These are phyloP conservation scores for Clytia hemisphaerica DNA, from an alignment of 30 jellyfish, hydroid and myxozoan species.

Conservation along the genomic window DNA sequence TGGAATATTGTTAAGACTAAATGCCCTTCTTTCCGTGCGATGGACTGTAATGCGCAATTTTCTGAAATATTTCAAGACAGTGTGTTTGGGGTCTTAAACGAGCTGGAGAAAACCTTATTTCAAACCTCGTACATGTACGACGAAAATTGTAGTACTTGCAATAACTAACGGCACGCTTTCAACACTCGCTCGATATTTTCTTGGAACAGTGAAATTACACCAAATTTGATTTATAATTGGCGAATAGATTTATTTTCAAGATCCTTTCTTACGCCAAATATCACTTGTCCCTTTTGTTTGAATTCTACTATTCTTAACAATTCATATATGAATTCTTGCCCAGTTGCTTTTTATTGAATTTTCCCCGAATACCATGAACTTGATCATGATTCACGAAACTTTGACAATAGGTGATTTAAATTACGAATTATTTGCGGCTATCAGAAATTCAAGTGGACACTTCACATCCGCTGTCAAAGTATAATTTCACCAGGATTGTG, in stretches of 20 bases:
- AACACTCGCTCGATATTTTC: neutral
- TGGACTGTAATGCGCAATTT: conserved; percentile 6
- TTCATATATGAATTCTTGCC: neutral
- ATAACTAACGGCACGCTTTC: neutral
- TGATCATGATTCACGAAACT: neutral
- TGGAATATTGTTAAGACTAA: neutral
- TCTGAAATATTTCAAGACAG: conserved; percentile 4
- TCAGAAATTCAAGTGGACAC: neutral
- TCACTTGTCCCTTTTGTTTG: neutral
- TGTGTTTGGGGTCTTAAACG: neutral
- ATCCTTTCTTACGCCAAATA: neutral
- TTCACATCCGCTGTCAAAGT: neutral
- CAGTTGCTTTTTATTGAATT: conserved; percentile 1
- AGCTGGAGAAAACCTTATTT: neutral
- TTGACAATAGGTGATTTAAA: neutral
- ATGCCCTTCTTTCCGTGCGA: conserved; percentile 22
- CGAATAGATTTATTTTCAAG: neutral
- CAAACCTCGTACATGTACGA: neutral
- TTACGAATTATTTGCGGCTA: neutral
- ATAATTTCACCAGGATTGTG: neutral
- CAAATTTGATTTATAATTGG: neutral
- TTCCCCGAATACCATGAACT: neutral
- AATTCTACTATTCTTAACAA: neutral
- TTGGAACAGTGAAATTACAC: neutral
- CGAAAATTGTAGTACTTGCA: neutral